Evolutionary conservation across 2,797 vertebrate species (phyloP), one percentile per base, ranked within the genome.

Genomic region (Pseudomugil tenellus): DNA sequence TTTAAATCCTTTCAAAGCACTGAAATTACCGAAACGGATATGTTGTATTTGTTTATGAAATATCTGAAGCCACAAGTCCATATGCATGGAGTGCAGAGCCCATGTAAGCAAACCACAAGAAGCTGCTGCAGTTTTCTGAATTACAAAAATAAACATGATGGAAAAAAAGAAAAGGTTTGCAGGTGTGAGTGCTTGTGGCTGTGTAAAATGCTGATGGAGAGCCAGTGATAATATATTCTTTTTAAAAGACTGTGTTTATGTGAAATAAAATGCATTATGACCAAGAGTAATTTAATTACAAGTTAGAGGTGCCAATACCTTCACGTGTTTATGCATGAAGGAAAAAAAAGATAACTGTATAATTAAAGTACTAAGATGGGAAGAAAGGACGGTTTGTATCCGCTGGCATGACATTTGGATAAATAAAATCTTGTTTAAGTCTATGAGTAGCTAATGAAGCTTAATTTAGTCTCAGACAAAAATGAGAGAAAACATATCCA

Each of bases 1-100:
- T 77, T 67, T 72, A 77, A 84, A 86, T 52, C 26, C 25, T 72
- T 19, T 25, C 23, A 25, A 5, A n/a, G 46, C 28, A 13, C 74
- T 61, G 31, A 58, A 74, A 80, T 77, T 70, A 62, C 48, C 25
- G 51, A 32, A 60, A 32, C 0, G 0, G 7, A 70, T 53, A 60
- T 6, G 1, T 19, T 59, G 9, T 41, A 46, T 81, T 74, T 71
- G 14, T 74, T 76, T 61, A 56, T 67, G 56, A 79, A 62, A 79
- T 49, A 34, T 49, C 17, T 49, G 14, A 69, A 74, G 48, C 53
- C 31, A 37, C 23, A 63, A 46, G 35, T 59, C 25, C 59, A 72
- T 74, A 59, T 58, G 34, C 13, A 52, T 28, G 12, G 12, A 26
- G 14, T 52, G 13, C 12, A 16, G 49, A 52, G 25, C 25, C 51